Conservation (phyloP, 2,888 invertebrate genomes). For the Eurois occulta region DNA sequence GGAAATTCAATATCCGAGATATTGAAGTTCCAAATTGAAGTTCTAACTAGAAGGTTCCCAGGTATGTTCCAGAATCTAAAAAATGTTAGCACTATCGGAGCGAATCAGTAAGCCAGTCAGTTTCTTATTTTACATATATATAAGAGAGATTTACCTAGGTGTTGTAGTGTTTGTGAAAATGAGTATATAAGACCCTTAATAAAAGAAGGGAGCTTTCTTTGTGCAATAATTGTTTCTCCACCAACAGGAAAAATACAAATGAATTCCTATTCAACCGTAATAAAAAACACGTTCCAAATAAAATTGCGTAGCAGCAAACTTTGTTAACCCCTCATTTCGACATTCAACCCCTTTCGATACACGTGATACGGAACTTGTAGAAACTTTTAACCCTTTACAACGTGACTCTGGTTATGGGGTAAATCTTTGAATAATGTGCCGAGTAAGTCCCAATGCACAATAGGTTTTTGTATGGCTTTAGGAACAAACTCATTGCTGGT, state of each 20-base stretch:
- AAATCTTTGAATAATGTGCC: conserved; percentile 20
- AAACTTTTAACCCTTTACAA: conserved; percentile 42
- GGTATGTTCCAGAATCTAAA: neutral
- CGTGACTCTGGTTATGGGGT: conserved; percentile 37
- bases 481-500: neutral
- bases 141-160: too few species aligned
- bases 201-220: neutral
- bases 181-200: neutral
- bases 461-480: conserved; percentile 7
- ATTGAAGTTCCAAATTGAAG: too few species aligned
- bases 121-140: too few species aligned
- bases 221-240: neutral
- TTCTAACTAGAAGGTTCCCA: neutral
- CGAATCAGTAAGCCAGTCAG: too few species aligned
- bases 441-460: neutral
- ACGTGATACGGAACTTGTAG: conserved; percentile 41
- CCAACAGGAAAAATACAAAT: neutral
- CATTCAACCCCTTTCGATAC: conserved; percentile 35
- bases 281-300: conserved; percentile 39
- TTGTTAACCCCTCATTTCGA: neutral
- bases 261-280: neutral
- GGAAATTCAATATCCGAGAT: neutral
- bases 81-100: too few species aligned
- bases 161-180: neutral
- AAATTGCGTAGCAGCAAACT: conserved; percentile 5